Evolutionary conservation across 2,113 vertebrate species (phyloP).

Genomic region (Acanthochromis polyacanthus): DNA sequence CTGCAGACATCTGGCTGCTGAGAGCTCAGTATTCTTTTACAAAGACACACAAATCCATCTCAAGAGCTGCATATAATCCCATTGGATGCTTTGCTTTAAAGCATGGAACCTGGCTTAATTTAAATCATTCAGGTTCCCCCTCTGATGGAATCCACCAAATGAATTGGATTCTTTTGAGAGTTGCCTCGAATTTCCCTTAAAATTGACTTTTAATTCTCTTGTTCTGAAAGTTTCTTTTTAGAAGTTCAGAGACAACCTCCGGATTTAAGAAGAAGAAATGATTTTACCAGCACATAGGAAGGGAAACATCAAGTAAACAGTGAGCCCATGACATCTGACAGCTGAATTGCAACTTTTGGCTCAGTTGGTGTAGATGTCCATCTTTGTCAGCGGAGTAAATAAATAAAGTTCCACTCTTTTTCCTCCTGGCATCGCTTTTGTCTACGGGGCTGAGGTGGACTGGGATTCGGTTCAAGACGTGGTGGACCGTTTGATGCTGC

Average conservation of each 20-base stretch:
- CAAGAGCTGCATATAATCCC: constrained; percentile 64
- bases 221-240: constrained; percentile 17
- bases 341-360: constrained; percentile 8
- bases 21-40: constrained; percentile 61
- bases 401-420: constrained; percentile 9
- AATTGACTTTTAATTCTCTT: constrained; percentile 26
- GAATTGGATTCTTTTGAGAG: constrained; percentile 22
- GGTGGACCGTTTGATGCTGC: constrained; percentile 46
- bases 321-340: background rate
- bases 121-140: constrained; percentile 49
- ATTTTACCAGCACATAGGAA: background rate
- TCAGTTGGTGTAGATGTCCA: background rate
- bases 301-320: background rate
- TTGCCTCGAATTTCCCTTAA: constrained; percentile 10
- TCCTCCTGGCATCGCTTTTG: constrained; percentile 13
- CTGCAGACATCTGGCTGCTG: constrained; percentile 78
- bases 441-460: constrained; percentile 25
- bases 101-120: constrained; percentile 65
- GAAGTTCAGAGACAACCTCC: constrained; percentile 7
- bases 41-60: constrained; percentile 61
- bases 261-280: background rate
- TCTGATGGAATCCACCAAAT: constrained; percentile 39
- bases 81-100: constrained; percentile 57
- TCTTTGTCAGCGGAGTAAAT: constrained; percentile 27
- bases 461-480: constrained; percentile 31